A percentile compares a stretch with the other conserved stretches of the same genome.
These are phyloP conservation scores for Meteorus sp. DNA, from an alignment of 1,140 invertebrate species.

Conservation along the genomic window DNA sequence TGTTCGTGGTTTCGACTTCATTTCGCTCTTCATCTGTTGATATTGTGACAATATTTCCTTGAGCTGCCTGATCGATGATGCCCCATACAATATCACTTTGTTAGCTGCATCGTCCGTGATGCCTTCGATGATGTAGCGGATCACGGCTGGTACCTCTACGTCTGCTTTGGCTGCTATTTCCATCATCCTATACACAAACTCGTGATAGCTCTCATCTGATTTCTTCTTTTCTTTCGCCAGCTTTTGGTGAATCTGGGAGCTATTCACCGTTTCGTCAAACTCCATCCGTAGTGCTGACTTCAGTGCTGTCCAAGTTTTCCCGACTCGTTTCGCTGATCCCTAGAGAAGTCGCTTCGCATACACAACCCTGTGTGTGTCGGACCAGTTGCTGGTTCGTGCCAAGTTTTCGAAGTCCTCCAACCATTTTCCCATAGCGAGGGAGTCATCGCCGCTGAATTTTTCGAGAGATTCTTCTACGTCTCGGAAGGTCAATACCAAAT, in stretches of 20 bases:
- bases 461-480: conserved; percentile 32
- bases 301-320: conserved; percentile 29
- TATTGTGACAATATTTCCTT: conserved; percentile 36
- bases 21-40: conserved; percentile 14
- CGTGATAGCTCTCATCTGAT: conserved; percentile 26
- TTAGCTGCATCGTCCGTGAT: conserved; percentile 37
- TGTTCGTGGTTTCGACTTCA: too few species aligned
- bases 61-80: conserved; percentile 34
- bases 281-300: conserved; percentile 29
- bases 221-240: conserved; percentile 32
- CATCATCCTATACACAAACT: conserved; percentile 32
- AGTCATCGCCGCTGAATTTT: conserved; percentile 29
- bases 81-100: conserved; percentile 45
- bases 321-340: conserved; percentile 30
- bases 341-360: conserved; percentile 30
- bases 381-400: conserved; percentile 29
- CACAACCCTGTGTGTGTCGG: conserved; percentile 28
- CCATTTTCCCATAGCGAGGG: conserved; percentile 26
- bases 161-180: conserved; percentile 38
- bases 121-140: conserved; percentile 47
- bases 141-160: conserved; percentile 37
- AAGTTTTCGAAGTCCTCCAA: conserved; percentile 32
- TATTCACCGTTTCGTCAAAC: conserved; percentile 25
- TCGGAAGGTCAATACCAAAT: conserved; percentile 13
- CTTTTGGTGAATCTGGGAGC: conserved; percentile 19